These are phyloP conservation scores for Percopsis transmontana DNA, from an alignment of 2,113 vertebrate genomes.

Conservation along the genomic window DNA sequence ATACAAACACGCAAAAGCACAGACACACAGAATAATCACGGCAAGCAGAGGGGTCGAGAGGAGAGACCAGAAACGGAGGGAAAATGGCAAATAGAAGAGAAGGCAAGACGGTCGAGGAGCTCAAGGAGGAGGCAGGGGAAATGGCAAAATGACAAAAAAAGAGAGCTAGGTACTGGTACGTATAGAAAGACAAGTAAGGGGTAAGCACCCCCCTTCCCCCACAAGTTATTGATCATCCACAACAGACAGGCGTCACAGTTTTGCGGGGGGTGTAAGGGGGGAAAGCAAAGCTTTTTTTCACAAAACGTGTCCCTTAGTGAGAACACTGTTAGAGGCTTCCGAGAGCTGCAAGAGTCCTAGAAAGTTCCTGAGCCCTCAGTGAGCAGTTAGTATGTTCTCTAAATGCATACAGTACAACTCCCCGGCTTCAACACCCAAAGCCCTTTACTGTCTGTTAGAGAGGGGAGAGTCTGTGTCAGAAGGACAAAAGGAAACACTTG, in stretches of 20 bases:
- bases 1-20: conserved; percentile 74
- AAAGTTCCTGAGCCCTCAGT: conserved; percentile 78
- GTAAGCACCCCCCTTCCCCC: conserved; percentile 43
- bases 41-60: conserved; percentile 58
- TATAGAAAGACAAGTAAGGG: conserved; percentile 33
- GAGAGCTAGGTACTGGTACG: conserved; percentile 2
- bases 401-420: conserved; percentile 58
- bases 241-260: conserved; percentile 68
- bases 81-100: neutral
- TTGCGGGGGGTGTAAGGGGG: conserved; percentile 74
- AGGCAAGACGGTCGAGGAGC: neutral
- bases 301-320: conserved; percentile 38
- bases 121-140: neutral
- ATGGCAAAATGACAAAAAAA: neutral
- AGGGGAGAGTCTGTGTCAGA: conserved; percentile 45
- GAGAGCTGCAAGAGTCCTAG: conserved; percentile 70
- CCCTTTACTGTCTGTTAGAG: conserved; percentile 59
- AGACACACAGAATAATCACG: conserved; percentile 67
- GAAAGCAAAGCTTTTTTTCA: conserved; percentile 52
- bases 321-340: conserved; percentile 67
- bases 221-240: conserved; percentile 50
- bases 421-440: conserved; percentile 52
- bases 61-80: neutral
- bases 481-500: conserved; percentile 21
- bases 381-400: conserved; percentile 59